Evolutionary conservation across 2,888 invertebrate species (phyloP).

Genomic region (Cantharis flavilabris): DNA sequence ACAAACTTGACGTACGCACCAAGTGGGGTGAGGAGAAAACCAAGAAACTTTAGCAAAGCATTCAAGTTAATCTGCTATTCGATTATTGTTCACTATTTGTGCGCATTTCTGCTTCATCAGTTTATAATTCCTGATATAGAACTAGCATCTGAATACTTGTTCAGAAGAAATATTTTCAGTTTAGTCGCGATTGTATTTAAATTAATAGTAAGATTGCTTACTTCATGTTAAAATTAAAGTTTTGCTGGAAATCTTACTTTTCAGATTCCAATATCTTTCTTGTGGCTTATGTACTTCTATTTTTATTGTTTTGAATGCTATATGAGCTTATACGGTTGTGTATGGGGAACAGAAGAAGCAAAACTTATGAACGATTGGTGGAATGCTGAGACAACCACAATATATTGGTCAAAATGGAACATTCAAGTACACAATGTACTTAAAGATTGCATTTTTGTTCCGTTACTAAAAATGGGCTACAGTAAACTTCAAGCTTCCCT

Average conservation of each 20-base stretch:
- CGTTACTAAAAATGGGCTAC: conserved; percentile 5
- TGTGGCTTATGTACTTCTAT: conserved; percentile 8
- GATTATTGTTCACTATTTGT: not conserved
- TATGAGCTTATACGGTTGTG: not conserved
- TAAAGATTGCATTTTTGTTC: conserved; percentile 4
- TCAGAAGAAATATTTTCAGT: not conserved
- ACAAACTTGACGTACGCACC: not conserved
- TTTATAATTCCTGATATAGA: not conserved
- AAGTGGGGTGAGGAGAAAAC: not conserved
- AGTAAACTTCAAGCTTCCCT: not conserved
- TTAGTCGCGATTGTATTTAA: not conserved
- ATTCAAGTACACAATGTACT: conserved; percentile 6
- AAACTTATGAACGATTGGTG: conserved; percentile 10
- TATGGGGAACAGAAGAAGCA: conserved; percentile 1
- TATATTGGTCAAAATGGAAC: conserved; percentile 21
- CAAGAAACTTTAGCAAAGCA: not conserved
- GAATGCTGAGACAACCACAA: conserved; percentile 4
- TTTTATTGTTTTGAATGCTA: not conserved
- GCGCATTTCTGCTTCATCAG: not conserved
- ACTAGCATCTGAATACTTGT: not conserved
- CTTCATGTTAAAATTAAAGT: not conserved
- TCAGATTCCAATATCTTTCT: conserved; percentile 1
- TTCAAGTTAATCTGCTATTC: not conserved
- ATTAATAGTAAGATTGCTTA: not conserved
- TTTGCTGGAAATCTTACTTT: not conserved